Evolutionary conservation across 2,888 invertebrate genomes (phyloP).

Genomic region (Hemaris fuciformis): DNA sequence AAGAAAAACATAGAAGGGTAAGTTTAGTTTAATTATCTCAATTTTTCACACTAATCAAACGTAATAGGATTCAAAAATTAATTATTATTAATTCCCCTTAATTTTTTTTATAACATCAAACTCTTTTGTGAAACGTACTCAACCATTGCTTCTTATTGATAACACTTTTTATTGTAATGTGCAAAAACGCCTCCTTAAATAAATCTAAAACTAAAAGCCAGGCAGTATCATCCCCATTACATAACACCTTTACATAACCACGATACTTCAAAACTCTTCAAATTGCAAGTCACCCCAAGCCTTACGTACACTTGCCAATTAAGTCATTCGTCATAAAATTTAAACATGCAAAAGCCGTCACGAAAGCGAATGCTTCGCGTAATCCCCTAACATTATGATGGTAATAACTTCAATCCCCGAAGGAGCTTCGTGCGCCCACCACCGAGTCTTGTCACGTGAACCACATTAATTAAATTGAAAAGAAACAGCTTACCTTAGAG

Average conservation of each 20-base stretch:
- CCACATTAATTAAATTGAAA: constrained; percentile 68
- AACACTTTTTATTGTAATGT: too few species aligned
- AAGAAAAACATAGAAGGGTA: too few species aligned
- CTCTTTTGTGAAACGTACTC: too few species aligned
- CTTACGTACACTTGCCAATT: background rate
- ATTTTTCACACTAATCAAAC: too few species aligned
- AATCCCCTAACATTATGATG: constrained; percentile 29
- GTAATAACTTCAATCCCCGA: constrained; percentile 26
- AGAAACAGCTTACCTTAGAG: constrained; percentile 63
- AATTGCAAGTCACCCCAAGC: background rate
- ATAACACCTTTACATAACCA: background rate
- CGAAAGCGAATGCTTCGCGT: constrained; percentile 15
- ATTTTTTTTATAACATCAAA: too few species aligned
- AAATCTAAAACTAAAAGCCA: background rate
- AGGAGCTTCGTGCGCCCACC: constrained; percentile 34
- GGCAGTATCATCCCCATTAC: background rate
- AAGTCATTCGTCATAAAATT: constrained; percentile 21
- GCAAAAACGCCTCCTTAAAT: too few species aligned
- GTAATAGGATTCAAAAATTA: too few species aligned
- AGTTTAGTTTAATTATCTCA: too few species aligned
- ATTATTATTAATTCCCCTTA: too few species aligned
- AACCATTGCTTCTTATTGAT: too few species aligned
- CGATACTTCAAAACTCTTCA: background rate
- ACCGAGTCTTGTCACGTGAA: constrained; percentile 58
- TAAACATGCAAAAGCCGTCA: constrained; percentile 27